Evolutionary conservation across 2,797 vertebrate genomes (phyloP), one percentile per base, ranked within the genome.

Genomic region (Leucoraja ocellata): DNA sequence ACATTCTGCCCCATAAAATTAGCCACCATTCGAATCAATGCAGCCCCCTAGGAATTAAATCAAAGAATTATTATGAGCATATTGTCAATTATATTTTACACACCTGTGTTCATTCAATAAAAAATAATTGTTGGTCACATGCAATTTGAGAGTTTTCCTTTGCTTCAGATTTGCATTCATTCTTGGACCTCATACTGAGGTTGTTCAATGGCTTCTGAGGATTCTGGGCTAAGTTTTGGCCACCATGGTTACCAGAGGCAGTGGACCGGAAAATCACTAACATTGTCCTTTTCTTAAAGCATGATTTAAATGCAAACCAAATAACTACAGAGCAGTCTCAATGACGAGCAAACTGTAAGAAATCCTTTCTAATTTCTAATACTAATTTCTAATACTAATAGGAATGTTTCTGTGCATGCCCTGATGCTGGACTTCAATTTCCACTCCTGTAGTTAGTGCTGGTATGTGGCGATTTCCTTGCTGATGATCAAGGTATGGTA

Each of bases 11-110:
- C 99, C 98, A 99, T 99, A 96, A 99, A 98, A 94, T 98, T 99
- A 88, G 98, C 98, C 96, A 99, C 94, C 99, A 99, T 99, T 95
- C 99, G 97, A 97, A 99, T 99, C 95, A 99, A 96, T 93, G 99
- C 98, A 46, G 99, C 99, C 93, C 99, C 99, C 99, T 99, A 93
- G 25, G 79, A 94, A 94, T 94, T 94, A 95, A 95, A 13, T 95
- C 54, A 95, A 74, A 94, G 94, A 94, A 93, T 88, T 65, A 36
- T 88, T 7, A 68, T 36, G 32, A 36, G 36, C 71, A 74, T 23
- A 71, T 71, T 71, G 23, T 23, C 84, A 68, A 36, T 65, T 65
- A 36, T 88, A 2, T 68, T 68, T 68, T 21, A 11, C 21, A 79
- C 36, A 23, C 61, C n/a, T 86, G 28, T 18, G 7, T 16, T 86